Percentiles rank a stretch among this genome's conserved stretches.
Conservation (phyloP, 2,113 vertebrate genomes). For the Charina bottae region DNA sequence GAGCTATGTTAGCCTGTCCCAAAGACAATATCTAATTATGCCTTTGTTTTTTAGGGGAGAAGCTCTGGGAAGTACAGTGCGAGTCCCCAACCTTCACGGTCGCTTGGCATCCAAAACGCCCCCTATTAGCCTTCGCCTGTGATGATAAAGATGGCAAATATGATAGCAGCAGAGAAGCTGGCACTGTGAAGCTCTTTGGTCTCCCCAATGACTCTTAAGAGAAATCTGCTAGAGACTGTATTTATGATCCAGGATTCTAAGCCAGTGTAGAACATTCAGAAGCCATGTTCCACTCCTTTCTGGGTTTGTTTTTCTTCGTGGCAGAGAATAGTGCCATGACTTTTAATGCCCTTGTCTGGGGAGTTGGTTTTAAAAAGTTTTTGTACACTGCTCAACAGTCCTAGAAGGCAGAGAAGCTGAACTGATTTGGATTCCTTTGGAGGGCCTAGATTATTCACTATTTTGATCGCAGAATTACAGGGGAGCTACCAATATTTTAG, state of each 20-base stretch:
- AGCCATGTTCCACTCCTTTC: background rate
- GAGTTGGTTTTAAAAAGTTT: rapidly evolving
- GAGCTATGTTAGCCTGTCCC: background rate
- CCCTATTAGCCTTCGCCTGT: slow-evolving; percentile 93
- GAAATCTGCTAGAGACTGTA: background rate
- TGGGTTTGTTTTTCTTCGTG: background rate
- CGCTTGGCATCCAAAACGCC: slow-evolving; percentile 97
- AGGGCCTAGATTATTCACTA: rapidly evolving
- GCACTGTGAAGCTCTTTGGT: slow-evolving; percentile 97
- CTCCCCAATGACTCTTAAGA: slow-evolving; percentile 93
- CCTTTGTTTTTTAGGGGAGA: slow-evolving; percentile 84
- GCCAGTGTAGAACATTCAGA: background rate
- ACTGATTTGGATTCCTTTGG: rapidly evolving
- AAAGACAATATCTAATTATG: background rate
- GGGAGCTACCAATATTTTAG: background rate
- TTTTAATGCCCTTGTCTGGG: rapidly evolving
- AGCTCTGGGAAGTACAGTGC: slow-evolving; percentile 98
- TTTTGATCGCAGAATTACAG: background rate
- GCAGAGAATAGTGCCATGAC: background rate
- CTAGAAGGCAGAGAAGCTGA: background rate
- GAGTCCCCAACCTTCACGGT: slow-evolving; percentile 98
- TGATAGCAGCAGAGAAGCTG: slow-evolving; percentile 93
- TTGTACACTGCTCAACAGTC: slow-evolving; percentile 11
- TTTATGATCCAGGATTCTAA: background rate
- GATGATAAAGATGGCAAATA: slow-evolving; percentile 99